These are phyloP conservation scores for Magallana nippona DNA, from an alignment of 2,888 invertebrate genomes.

Conservation along the genomic window DNA sequence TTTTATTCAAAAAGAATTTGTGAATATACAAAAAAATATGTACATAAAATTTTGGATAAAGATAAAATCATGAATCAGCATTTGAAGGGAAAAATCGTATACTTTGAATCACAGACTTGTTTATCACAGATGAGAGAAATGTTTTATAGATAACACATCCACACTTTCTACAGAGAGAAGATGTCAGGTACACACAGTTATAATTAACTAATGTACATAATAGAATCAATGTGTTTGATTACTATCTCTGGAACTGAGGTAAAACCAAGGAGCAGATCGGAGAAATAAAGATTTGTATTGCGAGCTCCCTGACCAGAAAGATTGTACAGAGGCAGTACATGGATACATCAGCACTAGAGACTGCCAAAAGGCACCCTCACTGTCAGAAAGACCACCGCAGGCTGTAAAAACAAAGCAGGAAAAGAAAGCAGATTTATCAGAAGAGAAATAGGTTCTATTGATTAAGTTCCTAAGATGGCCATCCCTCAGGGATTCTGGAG, in stretches of 20 bases:
- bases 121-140: constrained; percentile 14
- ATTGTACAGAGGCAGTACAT: neutral
- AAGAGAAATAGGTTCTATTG: neutral
- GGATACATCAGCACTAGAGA: neutral
- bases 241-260: constrained; percentile 17
- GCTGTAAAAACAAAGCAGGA: constrained; percentile 1
- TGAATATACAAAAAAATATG: neutral
- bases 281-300: neutral
- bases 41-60: constrained; percentile 14
- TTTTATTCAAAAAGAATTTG: constrained; percentile 13
- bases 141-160: neutral
- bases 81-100: neutral
- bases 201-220: neutral
- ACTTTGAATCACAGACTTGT: constrained; percentile 6
- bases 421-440: neutral
- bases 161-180: neutral
- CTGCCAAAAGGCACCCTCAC: neutral
- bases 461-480: neutral
- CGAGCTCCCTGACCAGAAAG: constrained; percentile 8
- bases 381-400: constrained; percentile 19
- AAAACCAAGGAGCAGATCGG: neutral
- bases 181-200: neutral
- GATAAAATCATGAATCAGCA: constrained; percentile 13
- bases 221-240: constrained; percentile 10
- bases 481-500: constrained; percentile 57